Conservation (phyloP, 2,888 invertebrate genomes). For the Folsomia manolachei region DNA sequence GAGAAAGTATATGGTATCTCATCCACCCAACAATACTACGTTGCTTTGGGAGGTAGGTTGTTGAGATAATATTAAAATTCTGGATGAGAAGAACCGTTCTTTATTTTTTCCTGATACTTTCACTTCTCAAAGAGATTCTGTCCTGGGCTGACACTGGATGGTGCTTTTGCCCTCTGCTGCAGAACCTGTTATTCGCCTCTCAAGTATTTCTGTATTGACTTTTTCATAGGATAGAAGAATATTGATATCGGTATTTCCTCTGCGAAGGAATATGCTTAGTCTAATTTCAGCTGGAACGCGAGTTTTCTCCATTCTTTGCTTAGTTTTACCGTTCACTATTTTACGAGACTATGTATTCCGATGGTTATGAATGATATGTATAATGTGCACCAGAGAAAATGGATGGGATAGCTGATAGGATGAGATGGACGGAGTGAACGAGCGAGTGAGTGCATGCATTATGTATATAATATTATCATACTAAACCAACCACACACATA, state of each 20-base stretch:
- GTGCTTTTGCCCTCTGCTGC: neutral
- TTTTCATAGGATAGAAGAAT: neutral
- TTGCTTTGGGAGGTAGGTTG: neutral
- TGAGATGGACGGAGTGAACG: too few species aligned
- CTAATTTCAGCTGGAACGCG: neutral
- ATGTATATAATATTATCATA: slow-evolving; percentile 2
- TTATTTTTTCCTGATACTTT: neutral
- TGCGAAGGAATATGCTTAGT: neutral
- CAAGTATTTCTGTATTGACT: too few species aligned
- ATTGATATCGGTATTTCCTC: neutral
- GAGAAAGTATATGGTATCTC: too few species aligned
- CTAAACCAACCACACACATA: too few species aligned
- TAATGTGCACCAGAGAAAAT: neutral
- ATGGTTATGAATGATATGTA: too few species aligned
- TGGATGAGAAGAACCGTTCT: slow-evolving; percentile 2
- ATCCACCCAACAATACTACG: too few species aligned
- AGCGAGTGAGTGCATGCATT: neutral
- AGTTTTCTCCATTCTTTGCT: neutral
- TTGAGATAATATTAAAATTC: slow-evolving; percentile 18
- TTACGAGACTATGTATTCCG: too few species aligned
- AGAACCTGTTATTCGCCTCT: too few species aligned
- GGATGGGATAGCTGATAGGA: neutral
- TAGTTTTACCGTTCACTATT: neutral
- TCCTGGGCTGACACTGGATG: slow-evolving; percentile 7
- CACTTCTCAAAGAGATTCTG: slow-evolving; percentile 15